phyloP scores from a whole-genome alignment of 2,888 invertebrate genomes.

The Micropterix aruncella region DNA sequence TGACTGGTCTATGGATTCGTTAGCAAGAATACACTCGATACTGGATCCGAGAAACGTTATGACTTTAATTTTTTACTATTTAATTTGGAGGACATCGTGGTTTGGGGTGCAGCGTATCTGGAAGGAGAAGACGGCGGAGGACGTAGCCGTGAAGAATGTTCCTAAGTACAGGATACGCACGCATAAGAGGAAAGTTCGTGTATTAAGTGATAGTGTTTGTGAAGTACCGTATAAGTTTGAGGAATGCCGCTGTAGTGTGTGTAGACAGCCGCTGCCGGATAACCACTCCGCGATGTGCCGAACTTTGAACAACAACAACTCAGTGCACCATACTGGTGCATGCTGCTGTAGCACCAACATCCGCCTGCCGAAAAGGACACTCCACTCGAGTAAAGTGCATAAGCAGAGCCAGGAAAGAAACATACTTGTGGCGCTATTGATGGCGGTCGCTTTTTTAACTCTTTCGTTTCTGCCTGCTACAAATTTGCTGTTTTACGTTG shows the following conservation, averaged over 20 bases:
- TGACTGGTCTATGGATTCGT: constrained; percentile 98
- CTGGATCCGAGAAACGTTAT: constrained; percentile 69
- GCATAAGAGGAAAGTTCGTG: constrained; percentile 25
- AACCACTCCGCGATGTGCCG: constrained; percentile 57
- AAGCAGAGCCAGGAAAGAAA: constrained; percentile 25
- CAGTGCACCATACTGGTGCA: constrained; percentile 36
- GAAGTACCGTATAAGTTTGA: constrained; percentile 18
- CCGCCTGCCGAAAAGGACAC: constrained; percentile 16
- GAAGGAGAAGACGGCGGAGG: constrained; percentile 17
- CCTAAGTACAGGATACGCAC: constrained; percentile 26
- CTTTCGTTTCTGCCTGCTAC: constrained; percentile 92
- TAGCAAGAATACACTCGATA: constrained; percentile 69
- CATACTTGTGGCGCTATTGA: constrained; percentile 34
- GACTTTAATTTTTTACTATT: constrained; percentile 59
- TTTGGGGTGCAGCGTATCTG: constrained; percentile 21
- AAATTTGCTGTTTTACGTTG: constrained; percentile 94
- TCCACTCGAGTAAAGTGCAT: constrained; percentile 28
- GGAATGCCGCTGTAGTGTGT: constrained; percentile 47
- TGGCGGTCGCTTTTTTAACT: constrained; percentile 64
- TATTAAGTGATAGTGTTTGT: neutral
- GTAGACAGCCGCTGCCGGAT: constrained; percentile 49
- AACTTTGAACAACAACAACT: constrained; percentile 58
- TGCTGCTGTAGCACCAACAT: constrained; percentile 23
- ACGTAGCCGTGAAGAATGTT: constrained; percentile 27
- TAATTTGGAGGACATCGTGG: constrained; percentile 30